Conservation (phyloP, 92 coral and sea anemone genomes). For the Porites cylindrica region DNA sequence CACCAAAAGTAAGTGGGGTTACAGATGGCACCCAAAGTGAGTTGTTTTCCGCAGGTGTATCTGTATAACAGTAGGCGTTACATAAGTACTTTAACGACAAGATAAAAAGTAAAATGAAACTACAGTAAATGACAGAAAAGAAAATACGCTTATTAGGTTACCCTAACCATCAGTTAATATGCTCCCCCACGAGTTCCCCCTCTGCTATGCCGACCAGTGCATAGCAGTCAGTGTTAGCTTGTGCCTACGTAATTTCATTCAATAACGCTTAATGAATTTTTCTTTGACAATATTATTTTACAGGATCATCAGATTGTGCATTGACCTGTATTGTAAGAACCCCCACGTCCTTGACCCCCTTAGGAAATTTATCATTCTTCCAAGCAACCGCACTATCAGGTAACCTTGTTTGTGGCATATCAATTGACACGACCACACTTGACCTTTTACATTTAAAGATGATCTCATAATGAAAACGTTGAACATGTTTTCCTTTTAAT, state of each 20-base stretch:
- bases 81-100: background rate
- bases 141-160: too few relatives aligned
- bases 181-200: too few relatives aligned
- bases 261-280: too few relatives aligned
- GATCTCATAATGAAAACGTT: background rate
- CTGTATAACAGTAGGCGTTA: background rate
- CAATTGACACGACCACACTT: too few relatives aligned
- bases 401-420: background rate
- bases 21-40: conserved; percentile 66
- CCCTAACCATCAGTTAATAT: too few relatives aligned
- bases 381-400: conserved; percentile 23
- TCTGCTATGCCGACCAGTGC: background rate
- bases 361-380: background rate
- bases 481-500: background rate
- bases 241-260: background rate
- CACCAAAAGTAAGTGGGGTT: background rate
- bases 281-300: background rate
- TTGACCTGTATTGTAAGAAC: conserved; percentile 14
- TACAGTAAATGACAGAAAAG: too few relatives aligned
- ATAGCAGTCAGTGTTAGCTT: background rate
- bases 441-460: too few relatives aligned
- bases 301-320: conserved; percentile 13
- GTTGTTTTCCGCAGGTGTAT: background rate
- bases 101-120: too few relatives aligned
- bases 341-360: conserved; percentile 20